These are phyloP conservation scores for Cercocebus atys DNA, from an alignment of 2,113 vertebrate genomes.

Conservation along the genomic window DNA sequence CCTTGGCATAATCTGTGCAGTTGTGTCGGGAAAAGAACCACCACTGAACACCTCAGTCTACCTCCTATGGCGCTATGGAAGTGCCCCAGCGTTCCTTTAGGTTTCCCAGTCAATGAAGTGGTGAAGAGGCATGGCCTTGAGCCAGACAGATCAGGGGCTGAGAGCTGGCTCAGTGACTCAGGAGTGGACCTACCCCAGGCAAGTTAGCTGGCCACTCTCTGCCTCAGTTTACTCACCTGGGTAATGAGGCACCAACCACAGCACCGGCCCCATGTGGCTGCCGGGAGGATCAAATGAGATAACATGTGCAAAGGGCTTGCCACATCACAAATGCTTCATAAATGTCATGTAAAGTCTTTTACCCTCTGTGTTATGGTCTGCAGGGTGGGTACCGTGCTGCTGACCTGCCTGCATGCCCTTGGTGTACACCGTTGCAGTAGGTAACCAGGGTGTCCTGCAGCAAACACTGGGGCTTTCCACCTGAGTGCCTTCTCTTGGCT, in stretches of 20 bases:
- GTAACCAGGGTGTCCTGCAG: background rate
- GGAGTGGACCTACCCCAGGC: too few species aligned
- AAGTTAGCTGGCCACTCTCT: too few species aligned
- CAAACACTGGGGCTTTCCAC: background rate
- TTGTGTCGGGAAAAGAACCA: background rate
- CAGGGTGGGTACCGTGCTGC: background rate
- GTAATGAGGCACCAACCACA: background rate
- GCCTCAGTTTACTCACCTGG: background rate
- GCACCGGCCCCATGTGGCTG: accelerated
- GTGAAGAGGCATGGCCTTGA: background rate
- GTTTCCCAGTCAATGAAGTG: too few species aligned
- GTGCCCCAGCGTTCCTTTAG: accelerated
- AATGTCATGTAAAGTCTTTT: accelerated
- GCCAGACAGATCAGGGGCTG: background rate
- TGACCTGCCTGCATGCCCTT: background rate
- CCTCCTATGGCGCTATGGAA: background rate
- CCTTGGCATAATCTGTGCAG: background rate
- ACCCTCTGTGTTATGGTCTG: background rate
- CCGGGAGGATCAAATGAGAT: background rate
- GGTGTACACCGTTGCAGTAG: background rate
- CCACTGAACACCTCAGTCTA: background rate
- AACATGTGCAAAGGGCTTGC: background rate
- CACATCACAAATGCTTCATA: accelerated
- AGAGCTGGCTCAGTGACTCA: background rate
- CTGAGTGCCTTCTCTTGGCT: background rate